Conservation (phyloP, 1,140 invertebrate genomes). For the Meloidogyne floridensis region DNA sequence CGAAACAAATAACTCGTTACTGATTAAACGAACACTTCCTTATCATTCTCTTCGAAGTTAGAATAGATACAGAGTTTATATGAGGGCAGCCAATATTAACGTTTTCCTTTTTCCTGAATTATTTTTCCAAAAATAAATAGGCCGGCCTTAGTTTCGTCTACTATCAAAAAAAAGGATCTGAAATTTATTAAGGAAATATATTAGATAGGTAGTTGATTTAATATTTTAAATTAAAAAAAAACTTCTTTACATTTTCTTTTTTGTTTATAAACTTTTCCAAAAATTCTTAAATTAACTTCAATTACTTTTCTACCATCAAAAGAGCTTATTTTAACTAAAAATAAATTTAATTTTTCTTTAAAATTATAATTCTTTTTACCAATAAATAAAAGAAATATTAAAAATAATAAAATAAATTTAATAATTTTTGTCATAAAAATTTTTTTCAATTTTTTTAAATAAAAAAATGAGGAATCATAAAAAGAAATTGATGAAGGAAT, state of each 20-base stretch:
- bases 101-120: too few relatives aligned
- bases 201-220: background rate
- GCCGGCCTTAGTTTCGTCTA: too few relatives aligned
- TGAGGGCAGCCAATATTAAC: too few relatives aligned
- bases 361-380: background rate
- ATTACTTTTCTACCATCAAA: conserved; percentile 4
- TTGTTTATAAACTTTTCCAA: conserved; percentile 10
- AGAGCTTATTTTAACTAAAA: background rate
- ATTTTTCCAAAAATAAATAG: too few relatives aligned
- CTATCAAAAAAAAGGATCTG: background rate
- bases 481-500: too few relatives aligned
- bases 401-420: conserved; percentile 3
- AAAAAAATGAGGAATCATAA: too few relatives aligned
- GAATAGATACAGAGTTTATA: too few relatives aligned
- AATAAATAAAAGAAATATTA: background rate
- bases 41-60: too few relatives aligned
- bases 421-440: too few relatives aligned
- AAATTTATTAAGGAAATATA: background rate
- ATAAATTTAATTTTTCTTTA: background rate
- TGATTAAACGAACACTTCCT: too few relatives aligned
- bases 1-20: too few relatives aligned
- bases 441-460: too few relatives aligned
- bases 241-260: conserved; percentile 3
- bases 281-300: conserved; percentile 18
- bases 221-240: background rate